Conservation (phyloP, 2,888 invertebrate genomes). For the Pristionchus mayeri region DNA sequence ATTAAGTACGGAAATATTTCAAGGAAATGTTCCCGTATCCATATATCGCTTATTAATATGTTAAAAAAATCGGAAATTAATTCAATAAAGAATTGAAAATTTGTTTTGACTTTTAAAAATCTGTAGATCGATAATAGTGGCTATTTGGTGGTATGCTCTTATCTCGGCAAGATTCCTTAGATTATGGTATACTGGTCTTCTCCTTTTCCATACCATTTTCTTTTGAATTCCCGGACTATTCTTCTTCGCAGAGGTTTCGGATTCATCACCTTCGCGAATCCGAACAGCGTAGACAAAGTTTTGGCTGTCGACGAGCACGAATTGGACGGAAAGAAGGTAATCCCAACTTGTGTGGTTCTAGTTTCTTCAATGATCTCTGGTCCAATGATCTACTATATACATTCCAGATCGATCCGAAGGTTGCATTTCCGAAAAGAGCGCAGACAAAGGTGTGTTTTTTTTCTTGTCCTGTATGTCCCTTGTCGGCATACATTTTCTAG, state of each 20-base stretch:
- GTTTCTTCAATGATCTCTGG: not conserved
- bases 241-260: slow-evolving; percentile 92
- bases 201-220: too few relatives aligned
- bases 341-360: not conserved
- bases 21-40: too few relatives aligned
- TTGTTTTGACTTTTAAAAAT: not conserved
- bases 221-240: not conserved
- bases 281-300: slow-evolving; percentile 98
- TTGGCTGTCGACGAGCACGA: slow-evolving; percentile 98
- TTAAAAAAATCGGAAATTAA: too few relatives aligned
- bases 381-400: not conserved
- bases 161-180: not conserved
- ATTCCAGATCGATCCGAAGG: slow-evolving; percentile 97
- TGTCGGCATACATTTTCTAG: not conserved
- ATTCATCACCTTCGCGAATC: slow-evolving; percentile 99
- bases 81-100: not conserved
- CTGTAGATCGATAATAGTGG: not conserved
- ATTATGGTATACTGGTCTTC: not conserved
- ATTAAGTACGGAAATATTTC: too few relatives aligned
- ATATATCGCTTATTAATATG: too few relatives aligned
- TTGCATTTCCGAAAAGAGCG: slow-evolving; percentile 98
- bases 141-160: not conserved
- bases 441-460: slow-evolving; percentile 89
- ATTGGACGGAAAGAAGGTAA: slow-evolving; percentile 99
- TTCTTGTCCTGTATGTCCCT: not conserved